phyloP scores from a whole-genome alignment of 2,888 invertebrate genomes.

The Eulithis testata region DNA sequence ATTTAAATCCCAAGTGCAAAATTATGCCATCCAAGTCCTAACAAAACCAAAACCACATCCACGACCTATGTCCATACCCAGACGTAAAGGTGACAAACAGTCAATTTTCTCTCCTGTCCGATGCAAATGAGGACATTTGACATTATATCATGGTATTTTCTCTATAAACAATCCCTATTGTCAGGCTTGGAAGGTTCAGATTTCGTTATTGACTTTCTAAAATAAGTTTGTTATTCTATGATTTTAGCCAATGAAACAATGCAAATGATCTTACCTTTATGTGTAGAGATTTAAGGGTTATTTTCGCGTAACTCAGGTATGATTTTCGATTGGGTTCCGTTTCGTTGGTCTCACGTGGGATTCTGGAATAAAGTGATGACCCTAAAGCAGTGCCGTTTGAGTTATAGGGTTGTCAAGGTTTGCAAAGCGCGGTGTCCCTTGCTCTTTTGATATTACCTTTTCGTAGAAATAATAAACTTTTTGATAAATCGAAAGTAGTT shows the following conservation, averaged over 20 bases:
- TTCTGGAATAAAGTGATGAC: constrained; percentile 67
- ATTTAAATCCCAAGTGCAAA: constrained; percentile 24
- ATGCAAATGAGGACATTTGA: constrained; percentile 71
- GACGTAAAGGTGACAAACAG: constrained; percentile 65
- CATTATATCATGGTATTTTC: constrained; percentile 38
- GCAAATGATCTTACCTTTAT: constrained; percentile 25
- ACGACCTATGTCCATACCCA: constrained; percentile 47
- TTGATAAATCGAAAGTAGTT: too few relatives aligned
- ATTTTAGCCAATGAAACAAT: constrained; percentile 13
- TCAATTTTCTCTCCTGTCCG: constrained; percentile 69
- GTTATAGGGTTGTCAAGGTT: constrained; percentile 58
- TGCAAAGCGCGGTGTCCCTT: constrained; percentile 33
- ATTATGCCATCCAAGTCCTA: constrained; percentile 25
- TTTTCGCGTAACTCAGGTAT: constrained; percentile 12
- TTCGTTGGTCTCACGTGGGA: constrained; percentile 61
- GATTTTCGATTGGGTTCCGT: constrained; percentile 32
- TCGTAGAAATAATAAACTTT: neutral
- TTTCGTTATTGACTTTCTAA: constrained; percentile 11
- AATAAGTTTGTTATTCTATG: constrained; percentile 24
- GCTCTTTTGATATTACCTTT: constrained; percentile 24
- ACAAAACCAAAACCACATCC: constrained; percentile 33
- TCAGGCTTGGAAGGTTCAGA: constrained; percentile 27
- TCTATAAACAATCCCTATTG: constrained; percentile 31
- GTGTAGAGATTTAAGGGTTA: constrained; percentile 22
- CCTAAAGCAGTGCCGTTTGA: constrained; percentile 61